Evolutionary conservation across 2,888 invertebrate species (phyloP), one percentile per base, ranked within the genome.

Genomic region (Plemyria rubiginata): DNA sequence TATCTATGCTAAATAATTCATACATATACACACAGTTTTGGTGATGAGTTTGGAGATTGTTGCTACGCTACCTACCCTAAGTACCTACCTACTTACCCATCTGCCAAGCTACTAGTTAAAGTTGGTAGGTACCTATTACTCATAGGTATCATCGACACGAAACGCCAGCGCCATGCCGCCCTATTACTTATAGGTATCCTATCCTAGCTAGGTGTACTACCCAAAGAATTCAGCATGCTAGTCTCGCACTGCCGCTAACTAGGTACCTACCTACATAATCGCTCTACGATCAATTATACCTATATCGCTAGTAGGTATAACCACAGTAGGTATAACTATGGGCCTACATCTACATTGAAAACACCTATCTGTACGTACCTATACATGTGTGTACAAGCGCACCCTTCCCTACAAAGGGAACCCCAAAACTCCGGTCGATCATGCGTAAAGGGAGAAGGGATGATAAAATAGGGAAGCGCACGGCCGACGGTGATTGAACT

Each of bases 371-470:
- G 28, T 74, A 72, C 61, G 66, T 70, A n/a, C n/a, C n/a, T n/a
- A 67, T 57, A 70, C 65, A 60, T 73, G 61, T 73, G 71, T 78
- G 75, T 73, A 78, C 67, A 78, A 84, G 77, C 86, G 88, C 88
- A 88, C 88, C 90, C 89, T 88, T 85, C 81, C 81, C 81, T 77
- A 79, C 77, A 79, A 77, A 81, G 79, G 81, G 87, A 89, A 88
- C 91, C 92, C 91, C 88, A 88, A 90, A 92, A 90, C 87, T 86
- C 84, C 88, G 92, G 91, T 91, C 92, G 92, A 92, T 93, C 92
- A 92, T 90, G 92, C 93, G 92, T 92, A 92, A 89, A 92, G 90
- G 91, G 90, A 88, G 86, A 86, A 89, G 90, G 91, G 91, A 92
- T 92, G 92, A 91, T 92, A 91, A 84, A 84, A 88, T 83, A 90